Percentiles rank a stretch among this genome's conserved stretches.
Conservation (phyloP, 2,888 invertebrate genomes). For the Cordilura impudica region DNA sequence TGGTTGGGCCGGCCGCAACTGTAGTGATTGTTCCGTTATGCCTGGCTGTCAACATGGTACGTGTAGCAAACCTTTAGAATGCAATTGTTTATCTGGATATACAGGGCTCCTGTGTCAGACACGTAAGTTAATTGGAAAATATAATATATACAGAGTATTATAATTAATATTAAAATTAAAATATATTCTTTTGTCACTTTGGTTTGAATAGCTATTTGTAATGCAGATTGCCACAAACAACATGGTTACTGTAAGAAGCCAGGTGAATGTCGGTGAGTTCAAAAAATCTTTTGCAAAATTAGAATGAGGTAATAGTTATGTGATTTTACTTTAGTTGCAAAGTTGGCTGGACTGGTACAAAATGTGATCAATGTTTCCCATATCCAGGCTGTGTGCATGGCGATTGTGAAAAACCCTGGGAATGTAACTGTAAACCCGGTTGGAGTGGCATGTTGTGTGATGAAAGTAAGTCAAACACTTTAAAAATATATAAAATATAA, state of each 20-base stretch:
- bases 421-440: conserved; percentile 91
- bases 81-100: conserved; percentile 94
- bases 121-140: conserved; percentile 81
- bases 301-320: not conserved
- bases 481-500: too few species aligned
- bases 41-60: conserved; percentile 95
- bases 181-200: not conserved
- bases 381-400: conserved; percentile 95
- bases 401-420: conserved; percentile 90
- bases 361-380: conserved; percentile 86
- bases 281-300: not conserved
- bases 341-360: conserved; percentile 92
- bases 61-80: conserved; percentile 93
- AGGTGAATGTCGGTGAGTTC: conserved; percentile 84
- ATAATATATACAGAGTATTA: not conserved
- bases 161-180: conserved; percentile 5
- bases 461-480: conserved; percentile 82
- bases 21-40: conserved; percentile 90
- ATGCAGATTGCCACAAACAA: conserved; percentile 88
- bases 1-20: conserved; percentile 93
- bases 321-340: conserved; percentile 81
- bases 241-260: conserved; percentile 91
- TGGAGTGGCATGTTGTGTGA: conserved; percentile 93
- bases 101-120: conserved; percentile 92
- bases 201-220: conserved; percentile 85